A percentile compares a stretch with the other conserved stretches of the same genome.
Conservation (phyloP, 1,140 invertebrate genomes). For the Uloborus diversus region DNA sequence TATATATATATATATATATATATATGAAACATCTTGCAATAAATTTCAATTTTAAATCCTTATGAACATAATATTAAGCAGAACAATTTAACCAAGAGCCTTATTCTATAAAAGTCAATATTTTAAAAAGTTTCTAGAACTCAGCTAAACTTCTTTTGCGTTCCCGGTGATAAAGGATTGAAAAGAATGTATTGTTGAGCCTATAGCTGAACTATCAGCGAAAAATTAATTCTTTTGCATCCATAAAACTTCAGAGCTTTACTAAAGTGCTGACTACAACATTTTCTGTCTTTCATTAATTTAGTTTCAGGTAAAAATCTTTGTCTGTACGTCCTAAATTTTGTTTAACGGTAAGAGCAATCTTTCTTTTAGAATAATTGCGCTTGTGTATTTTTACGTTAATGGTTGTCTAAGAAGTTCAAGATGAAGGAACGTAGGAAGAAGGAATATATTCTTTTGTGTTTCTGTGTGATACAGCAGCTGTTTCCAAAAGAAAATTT, state of each 20-base stretch:
- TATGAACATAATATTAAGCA: no score
- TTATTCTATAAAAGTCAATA: no score
- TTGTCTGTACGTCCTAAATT: constrained; percentile 18
- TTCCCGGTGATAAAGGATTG: no score
- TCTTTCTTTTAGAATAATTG: constrained; percentile 20
- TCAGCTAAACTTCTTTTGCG: no score
- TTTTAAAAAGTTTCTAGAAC: no score
- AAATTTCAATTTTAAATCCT: no score
- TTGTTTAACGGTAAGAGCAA: constrained; percentile 9
- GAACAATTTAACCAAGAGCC: no score
- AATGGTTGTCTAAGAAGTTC: constrained; percentile 33
- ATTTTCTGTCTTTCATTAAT: constrained; percentile 28
- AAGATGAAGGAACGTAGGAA: constrained; percentile 23
- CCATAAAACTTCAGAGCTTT: no score
- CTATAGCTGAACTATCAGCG: no score
- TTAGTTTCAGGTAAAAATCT: constrained; percentile 14
- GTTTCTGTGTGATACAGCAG: constrained; percentile 29
- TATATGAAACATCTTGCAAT: no score
- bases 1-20: no score
- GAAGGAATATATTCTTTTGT: constrained; percentile 25
- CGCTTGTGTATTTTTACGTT: constrained; percentile 31
- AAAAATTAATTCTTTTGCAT: neutral
- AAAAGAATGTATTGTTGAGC: no score
- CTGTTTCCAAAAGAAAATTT: constrained; percentile 37
- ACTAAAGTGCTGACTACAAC: constrained; percentile 8